Percentiles rank a stretch among this genome's conserved stretches.
Conservation (phyloP, 2,113 vertebrate genomes). For the Cnemophilus loriae region DNA sequence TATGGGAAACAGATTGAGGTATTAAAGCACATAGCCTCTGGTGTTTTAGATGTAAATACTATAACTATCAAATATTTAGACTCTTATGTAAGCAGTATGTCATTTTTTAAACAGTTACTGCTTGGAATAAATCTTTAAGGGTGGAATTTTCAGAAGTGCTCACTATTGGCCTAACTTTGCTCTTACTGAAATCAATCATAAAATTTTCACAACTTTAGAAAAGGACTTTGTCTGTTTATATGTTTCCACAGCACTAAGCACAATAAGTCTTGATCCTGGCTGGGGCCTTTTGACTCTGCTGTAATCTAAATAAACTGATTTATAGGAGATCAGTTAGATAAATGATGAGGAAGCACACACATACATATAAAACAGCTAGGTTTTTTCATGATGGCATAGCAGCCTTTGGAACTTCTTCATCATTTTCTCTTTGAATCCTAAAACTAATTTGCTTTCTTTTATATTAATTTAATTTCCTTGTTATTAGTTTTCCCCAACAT, state of each 20-base stretch:
- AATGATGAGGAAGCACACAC: background rate
- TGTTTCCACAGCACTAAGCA: slow-evolving; percentile 27
- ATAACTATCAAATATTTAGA: slow-evolving; percentile 64
- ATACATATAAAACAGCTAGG: background rate
- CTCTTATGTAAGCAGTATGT: slow-evolving; percentile 56
- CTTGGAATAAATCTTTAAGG: slow-evolving; percentile 65
- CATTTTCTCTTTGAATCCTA: background rate
- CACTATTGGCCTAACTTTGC: slow-evolving; percentile 35
- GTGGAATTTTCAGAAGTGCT: slow-evolving; percentile 46
- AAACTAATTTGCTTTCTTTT: background rate
- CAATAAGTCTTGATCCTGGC: slow-evolving; percentile 22
- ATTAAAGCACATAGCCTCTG: slow-evolving; percentile 56
- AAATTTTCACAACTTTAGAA: slow-evolving; percentile 52
- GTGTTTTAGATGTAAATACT: slow-evolving; percentile 65
- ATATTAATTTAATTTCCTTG: background rate
- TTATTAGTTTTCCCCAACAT: background rate
- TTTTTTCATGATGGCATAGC: background rate
- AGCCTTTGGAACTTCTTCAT: background rate
- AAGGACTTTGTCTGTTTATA: slow-evolving; percentile 29
- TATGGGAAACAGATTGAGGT: slow-evolving; percentile 63
- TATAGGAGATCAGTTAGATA: slow-evolving; percentile 31
- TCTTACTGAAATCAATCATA: slow-evolving; percentile 56
- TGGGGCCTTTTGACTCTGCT: slow-evolving; percentile 21
- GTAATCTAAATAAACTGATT: slow-evolving; percentile 53
- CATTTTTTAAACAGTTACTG: slow-evolving; percentile 61